phyloP scores from a whole-genome alignment of 2,888 invertebrate species.

The Chymomyza procnemis region DNA sequence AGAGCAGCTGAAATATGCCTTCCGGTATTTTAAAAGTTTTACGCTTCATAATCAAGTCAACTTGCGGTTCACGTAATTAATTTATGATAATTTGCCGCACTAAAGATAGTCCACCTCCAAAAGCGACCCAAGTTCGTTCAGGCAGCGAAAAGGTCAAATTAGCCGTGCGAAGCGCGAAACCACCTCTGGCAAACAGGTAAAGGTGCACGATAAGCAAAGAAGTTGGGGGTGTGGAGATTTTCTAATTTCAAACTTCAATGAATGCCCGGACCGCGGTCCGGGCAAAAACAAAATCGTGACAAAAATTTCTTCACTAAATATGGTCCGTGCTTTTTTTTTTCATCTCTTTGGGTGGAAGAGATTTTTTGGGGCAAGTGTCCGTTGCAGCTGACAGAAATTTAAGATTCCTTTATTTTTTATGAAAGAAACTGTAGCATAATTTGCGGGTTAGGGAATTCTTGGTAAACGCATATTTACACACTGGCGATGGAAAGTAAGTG shows the following conservation, averaged over 20 bases:
- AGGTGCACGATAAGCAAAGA: not conserved
- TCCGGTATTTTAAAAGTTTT: not conserved
- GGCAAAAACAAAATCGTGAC: slow-evolving; percentile 4
- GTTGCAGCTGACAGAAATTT: slow-evolving; percentile 13
- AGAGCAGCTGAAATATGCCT: not conserved
- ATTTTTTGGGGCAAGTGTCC: not conserved
- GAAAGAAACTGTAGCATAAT: not conserved
- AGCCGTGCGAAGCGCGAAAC: not conserved
- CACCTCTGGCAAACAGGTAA: not conserved
- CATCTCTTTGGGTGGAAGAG: not conserved
- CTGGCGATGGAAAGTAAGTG: no score
- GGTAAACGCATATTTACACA: not conserved
- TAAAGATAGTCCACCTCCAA: slow-evolving; percentile 26
- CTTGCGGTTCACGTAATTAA: slow-evolving; percentile 42
- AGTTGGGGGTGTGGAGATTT: not conserved
- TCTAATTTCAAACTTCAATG: slow-evolving; percentile 30
- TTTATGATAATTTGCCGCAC: slow-evolving; percentile 49
- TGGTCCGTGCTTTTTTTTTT: slow-evolving; percentile 10
- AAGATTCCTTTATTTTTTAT: not conserved
- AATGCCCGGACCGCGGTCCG: slow-evolving; percentile 1
- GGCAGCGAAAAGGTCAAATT: slow-evolving; percentile 7
- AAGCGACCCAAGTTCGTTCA: not conserved
- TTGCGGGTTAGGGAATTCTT: slow-evolving; percentile 5
- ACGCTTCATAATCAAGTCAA: not conserved
- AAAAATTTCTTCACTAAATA: not conserved